Evolutionary conservation across 2,888 invertebrate genomes (phyloP), one percentile per base, ranked within the genome.

Genomic region (Amphipoea oculea): DNA sequence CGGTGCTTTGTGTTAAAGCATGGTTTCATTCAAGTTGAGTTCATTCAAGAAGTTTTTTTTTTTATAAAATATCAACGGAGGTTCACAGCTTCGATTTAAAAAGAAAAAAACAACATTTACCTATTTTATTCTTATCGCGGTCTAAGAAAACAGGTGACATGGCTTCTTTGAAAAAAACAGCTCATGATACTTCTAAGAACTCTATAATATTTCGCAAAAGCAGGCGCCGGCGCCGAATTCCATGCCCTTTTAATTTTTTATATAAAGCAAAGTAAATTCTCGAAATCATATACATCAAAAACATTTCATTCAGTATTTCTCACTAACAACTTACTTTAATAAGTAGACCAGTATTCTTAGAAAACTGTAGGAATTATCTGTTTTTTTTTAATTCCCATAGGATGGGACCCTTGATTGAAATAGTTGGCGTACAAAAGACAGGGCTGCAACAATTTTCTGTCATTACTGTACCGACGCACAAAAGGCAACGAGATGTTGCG

Each of bases 371-470:
- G 73, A 86, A 65, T 78, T 76, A 57, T n/a, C 57, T 36, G n/a
- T 45, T 40, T 62, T 76, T 89, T 92, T 86, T 92, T 91, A 87
- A 92, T 92, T 94, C 91, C 91, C 92, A 84, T 86, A 86, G 91
- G 90, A 90, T 78, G 74, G 60, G 71, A 78, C 74, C 86, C 81
- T 88, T 90, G 94, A 94, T 94, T 94, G 95, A 91, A 93, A 94
- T 94, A 95, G 94, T 94, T 94, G 89, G 90, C 87, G 86, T 86
- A 94, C 94, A 94, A 95, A 93, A 92, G 91, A 92, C 60, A 48
- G 87, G 89, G 81, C 87, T 88, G 91, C 90, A 91, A 92, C 94
- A 95, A 95, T 95, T 94, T 95, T 93, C 94, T 93, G 94, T 95
- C 94, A 95, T 95, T 95, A 95, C 91, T 89, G 89, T 89, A 89